Evolutionary conservation across 1,140 invertebrate genomes (phyloP).

Genomic region (Cylas formicarius): DNA sequence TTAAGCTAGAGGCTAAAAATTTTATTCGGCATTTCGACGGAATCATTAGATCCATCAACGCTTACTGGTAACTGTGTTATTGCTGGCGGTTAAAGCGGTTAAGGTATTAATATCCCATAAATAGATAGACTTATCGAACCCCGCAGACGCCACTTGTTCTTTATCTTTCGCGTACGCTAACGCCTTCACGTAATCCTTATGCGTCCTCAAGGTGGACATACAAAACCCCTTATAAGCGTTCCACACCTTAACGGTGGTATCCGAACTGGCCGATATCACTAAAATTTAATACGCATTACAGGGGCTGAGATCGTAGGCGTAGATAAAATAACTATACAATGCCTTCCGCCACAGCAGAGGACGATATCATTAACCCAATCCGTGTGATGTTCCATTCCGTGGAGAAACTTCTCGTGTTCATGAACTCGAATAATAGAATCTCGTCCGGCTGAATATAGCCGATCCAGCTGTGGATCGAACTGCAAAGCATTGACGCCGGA

Average conservation of each 20-base stretch:
- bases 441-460: constrained; percentile 94
- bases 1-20: constrained; percentile 81
- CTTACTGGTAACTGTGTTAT: constrained; percentile 97
- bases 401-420: constrained; percentile 86
- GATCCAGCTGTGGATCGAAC: constrained; percentile 77
- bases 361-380: constrained; percentile 99
- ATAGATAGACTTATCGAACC: constrained; percentile 94
- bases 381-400: constrained; percentile 96
- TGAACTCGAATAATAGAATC: constrained; percentile 98
- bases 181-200: constrained; percentile 98
- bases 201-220: constrained; percentile 94
- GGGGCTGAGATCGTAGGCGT: neutral
- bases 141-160: constrained; percentile 95
- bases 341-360: constrained; percentile 91
- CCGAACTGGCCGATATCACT: constrained; percentile 98
- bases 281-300: constrained; percentile 33
- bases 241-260: constrained; percentile 99
- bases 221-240: constrained; percentile 99
- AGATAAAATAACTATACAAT: constrained; percentile 57
- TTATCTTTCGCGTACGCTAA: constrained; percentile 97
- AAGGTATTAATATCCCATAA: constrained; percentile 99
- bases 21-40: too few species aligned
- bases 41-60: constrained; percentile 15
- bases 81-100: constrained; percentile 93
- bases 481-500: constrained; percentile 95